phyloP scores from a whole-genome alignment of 1,140 invertebrate species.

The Pissodes strobi region DNA sequence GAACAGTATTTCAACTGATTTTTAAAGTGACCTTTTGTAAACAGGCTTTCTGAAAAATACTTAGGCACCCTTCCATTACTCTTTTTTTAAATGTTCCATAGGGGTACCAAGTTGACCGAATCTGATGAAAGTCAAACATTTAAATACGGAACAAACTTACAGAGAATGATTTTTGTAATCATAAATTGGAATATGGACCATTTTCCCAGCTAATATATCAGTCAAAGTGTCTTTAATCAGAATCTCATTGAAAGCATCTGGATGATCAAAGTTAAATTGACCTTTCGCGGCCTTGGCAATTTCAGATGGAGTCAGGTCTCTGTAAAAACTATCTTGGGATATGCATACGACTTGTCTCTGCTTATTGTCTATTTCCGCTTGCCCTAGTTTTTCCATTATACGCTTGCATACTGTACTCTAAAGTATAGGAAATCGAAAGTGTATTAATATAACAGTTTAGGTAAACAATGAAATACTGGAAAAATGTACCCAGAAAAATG shows the following conservation, averaged over 20 bases:
- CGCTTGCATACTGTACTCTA: conserved; percentile 95
- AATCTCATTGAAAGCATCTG: conserved; percentile 89
- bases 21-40: no score
- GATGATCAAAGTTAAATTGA: conserved; percentile 98
- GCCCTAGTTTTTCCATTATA: conserved; percentile 92
- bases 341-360: conserved; percentile 92
- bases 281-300: conserved; percentile 84
- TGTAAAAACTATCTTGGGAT: conserved; percentile 95
- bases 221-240: conserved; percentile 78
- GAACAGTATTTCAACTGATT: no score
- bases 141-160: no score
- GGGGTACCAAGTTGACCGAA: no score
- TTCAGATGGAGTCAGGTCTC: conserved; percentile 80
- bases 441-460: conserved; percentile 9
- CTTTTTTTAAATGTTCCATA: no score
- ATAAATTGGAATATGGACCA: conserved; percentile 87
- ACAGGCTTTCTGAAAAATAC: no score
- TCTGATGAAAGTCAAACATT: no score
- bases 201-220: conserved; percentile 80
- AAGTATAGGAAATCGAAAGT: conserved; percentile 23
- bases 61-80: no score
- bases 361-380: conserved; percentile 85
- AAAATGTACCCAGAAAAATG: background rate
- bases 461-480: no score
- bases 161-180: conserved; percentile 86